These are phyloP conservation scores for Siniperca knerii DNA, from an alignment of 2,113 vertebrate species.

Conservation along the genomic window DNA sequence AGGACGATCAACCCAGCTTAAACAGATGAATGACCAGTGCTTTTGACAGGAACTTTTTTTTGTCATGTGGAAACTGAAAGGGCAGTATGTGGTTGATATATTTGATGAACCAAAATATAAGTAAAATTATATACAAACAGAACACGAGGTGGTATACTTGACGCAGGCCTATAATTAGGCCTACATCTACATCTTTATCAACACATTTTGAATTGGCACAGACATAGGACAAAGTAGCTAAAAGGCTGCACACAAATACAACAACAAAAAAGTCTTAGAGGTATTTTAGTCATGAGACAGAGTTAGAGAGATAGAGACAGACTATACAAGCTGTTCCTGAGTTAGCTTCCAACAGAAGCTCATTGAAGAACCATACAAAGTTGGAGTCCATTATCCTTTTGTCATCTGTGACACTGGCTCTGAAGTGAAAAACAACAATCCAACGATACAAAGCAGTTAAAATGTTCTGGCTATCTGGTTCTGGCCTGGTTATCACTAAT, in stretches of 20 bases:
- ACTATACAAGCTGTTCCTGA: slow-evolving; percentile 12
- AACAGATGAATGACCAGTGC: background rate
- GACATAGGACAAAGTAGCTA: background rate
- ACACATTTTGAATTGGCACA: slow-evolving; percentile 3
- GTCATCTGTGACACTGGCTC: background rate
- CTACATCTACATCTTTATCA: background rate
- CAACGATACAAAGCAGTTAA: background rate
- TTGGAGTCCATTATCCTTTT: background rate
- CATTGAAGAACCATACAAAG: background rate
- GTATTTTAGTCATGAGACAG: slow-evolving; percentile 30
- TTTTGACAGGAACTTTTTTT: background rate
- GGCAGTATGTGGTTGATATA: background rate
- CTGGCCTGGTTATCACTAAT: slow-evolving; percentile 1
- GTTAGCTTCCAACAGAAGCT: background rate
- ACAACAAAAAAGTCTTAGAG: slow-evolving; percentile 12
- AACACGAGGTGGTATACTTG: background rate
- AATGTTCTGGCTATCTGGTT: background rate
- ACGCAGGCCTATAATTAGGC: background rate
- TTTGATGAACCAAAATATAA: slow-evolving; percentile 8
- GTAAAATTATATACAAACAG: slow-evolving; percentile 17
- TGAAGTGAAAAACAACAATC: slow-evolving; percentile 18
- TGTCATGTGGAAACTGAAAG: background rate
- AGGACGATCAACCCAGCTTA: background rate
- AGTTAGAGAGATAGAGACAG: background rate
- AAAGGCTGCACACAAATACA: slow-evolving; percentile 11